Conservation (phyloP, 2,888 invertebrate species). For the Platycheirus albimanus region DNA sequence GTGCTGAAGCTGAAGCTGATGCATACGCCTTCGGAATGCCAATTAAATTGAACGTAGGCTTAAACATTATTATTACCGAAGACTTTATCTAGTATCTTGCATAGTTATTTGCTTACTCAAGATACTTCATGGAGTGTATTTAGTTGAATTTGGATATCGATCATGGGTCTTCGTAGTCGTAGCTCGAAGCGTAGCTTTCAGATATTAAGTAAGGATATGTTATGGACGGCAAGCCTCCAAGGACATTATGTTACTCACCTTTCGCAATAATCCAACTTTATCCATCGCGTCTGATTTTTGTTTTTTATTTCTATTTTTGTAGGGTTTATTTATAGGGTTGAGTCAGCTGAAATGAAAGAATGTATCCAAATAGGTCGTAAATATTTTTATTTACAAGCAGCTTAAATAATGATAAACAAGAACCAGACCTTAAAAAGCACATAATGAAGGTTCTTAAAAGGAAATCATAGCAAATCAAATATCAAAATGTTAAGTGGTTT, state of each 20-base stretch:
- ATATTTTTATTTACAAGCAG: too few relatives aligned
- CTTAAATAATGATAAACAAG: background rate
- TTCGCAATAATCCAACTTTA: constrained; percentile 66
- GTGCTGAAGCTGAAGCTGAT: too few relatives aligned
- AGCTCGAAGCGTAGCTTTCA: background rate
- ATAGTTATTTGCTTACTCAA: background rate
- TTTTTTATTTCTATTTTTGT: constrained; percentile 11
- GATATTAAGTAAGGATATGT: constrained; percentile 16
- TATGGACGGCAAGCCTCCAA: constrained; percentile 13
- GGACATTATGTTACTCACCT: constrained; percentile 63
- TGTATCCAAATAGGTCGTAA: too few relatives aligned
- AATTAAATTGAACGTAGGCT: constrained; percentile 56
- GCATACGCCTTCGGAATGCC: constrained; percentile 55
- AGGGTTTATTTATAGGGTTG: background rate
- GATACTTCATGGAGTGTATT: background rate
- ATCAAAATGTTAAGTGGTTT: too few relatives aligned
- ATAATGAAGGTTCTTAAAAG: too few relatives aligned
- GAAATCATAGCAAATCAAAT: too few relatives aligned
- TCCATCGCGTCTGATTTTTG: constrained; percentile 51
- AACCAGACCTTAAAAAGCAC: too few relatives aligned
- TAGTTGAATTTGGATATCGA: constrained; percentile 26
- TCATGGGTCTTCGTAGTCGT: constrained; percentile 26
- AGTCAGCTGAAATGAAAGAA: constrained; percentile 35
- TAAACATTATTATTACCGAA: constrained; percentile 15
- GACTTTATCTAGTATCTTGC: background rate